phyloP scores from a whole-genome alignment of 2,888 invertebrate genomes.

The Pollenia griseotomentosa region DNA sequence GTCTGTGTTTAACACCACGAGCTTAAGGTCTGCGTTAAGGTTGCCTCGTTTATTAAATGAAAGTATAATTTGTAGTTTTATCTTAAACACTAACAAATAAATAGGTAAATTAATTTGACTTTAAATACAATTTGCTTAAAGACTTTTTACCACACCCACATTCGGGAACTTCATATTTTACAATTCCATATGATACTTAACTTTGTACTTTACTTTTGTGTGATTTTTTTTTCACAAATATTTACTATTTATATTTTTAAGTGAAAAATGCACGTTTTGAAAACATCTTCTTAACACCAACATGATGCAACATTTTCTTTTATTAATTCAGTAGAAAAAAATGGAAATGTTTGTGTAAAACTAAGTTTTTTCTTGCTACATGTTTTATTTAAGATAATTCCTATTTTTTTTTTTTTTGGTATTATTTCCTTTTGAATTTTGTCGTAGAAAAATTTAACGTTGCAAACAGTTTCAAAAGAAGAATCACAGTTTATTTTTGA shows the following conservation, averaged over 20 bases:
- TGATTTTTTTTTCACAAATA: constrained; percentile 24
- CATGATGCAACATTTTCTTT: constrained; percentile 19
- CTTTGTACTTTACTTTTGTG: constrained; percentile 27
- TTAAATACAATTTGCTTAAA: too few species aligned
- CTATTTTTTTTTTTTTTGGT: constrained; percentile 1
- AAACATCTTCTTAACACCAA: not conserved
- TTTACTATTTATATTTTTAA: constrained; percentile 45
- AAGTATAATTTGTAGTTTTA: too few species aligned
- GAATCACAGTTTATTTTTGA: not conserved
- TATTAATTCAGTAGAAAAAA: not conserved
- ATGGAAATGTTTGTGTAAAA: not conserved
- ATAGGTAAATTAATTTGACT: too few species aligned
- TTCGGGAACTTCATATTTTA: not conserved
- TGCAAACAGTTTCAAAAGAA: not conserved
- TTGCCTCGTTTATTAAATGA: too few species aligned
- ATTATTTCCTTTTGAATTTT: constrained; percentile 5
- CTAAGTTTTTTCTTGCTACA: not conserved
- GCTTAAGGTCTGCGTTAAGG: too few species aligned
- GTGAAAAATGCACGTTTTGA: constrained; percentile 47
- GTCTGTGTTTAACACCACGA: too few species aligned
- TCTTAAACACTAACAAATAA: too few species aligned
- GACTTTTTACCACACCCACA: too few species aligned
- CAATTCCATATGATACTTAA: constrained; percentile 25
- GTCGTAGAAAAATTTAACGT: not conserved
- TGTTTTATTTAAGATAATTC: constrained; percentile 29